These are phyloP conservation scores for Listronotus oregonensis DNA, from an alignment of 1,140 invertebrate genomes.

Conservation along the genomic window DNA sequence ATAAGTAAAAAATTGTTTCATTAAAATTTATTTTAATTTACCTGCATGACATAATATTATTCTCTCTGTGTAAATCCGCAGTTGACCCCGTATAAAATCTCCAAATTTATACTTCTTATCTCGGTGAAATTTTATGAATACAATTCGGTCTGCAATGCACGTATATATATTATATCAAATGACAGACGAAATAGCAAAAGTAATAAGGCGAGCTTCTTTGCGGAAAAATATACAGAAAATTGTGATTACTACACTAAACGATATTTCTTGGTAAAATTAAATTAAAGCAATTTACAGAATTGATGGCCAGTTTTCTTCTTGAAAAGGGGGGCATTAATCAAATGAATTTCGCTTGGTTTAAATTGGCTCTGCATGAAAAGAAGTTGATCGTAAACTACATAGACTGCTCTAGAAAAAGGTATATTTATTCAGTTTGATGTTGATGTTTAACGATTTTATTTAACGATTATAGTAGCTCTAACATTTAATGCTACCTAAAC, in stretches of 20 bases:
- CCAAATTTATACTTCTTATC: slow-evolving; percentile 33
- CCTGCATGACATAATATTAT: too few relatives aligned
- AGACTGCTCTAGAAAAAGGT: slow-evolving; percentile 28
- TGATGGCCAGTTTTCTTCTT: slow-evolving; percentile 38
- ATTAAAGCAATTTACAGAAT: slow-evolving; percentile 38
- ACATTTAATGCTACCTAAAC: too few relatives aligned
- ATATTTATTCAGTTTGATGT: slow-evolving; percentile 29
- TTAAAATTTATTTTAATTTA: too few relatives aligned
- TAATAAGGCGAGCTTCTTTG: slow-evolving; percentile 32
- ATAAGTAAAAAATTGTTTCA: too few relatives aligned
- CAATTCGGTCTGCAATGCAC: slow-evolving; percentile 31
- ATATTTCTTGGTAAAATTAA: slow-evolving; percentile 38
- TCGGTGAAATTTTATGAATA: slow-evolving; percentile 37
- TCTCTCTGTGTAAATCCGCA: slow-evolving; percentile 9
- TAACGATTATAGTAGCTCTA: slow-evolving; percentile 4
- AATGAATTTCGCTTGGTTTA: slow-evolving; percentile 37
- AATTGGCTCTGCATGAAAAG: slow-evolving; percentile 38
- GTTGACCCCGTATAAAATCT: slow-evolving; percentile 30
- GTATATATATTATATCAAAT: slow-evolving; percentile 38
- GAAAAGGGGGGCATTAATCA: slow-evolving; percentile 35
- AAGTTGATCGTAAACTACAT: slow-evolving; percentile 36
- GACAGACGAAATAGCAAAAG: slow-evolving; percentile 35
- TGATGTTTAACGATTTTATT: slow-evolving; percentile 4
- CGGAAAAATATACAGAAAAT: slow-evolving; percentile 37
- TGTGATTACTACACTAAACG: slow-evolving; percentile 37